phyloP scores from a whole-genome alignment of 2,113 vertebrate genomes.

The Anguilla japonica region DNA sequence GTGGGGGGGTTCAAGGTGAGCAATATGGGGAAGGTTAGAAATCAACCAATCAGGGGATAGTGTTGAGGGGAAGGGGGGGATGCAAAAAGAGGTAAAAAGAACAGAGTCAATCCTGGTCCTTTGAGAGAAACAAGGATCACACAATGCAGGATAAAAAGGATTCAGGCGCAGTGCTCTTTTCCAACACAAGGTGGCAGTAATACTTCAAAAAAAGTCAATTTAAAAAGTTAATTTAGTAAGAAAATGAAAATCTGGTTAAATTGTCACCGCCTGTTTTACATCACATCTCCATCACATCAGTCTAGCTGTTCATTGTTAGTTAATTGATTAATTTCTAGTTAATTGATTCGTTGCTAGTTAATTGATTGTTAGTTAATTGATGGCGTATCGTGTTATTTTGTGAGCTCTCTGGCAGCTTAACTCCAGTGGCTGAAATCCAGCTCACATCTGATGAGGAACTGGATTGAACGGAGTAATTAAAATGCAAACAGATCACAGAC shows the following conservation, averaged over 20 bases:
- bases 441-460: not conserved
- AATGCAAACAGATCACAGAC: not conserved
- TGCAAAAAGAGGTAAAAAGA: not conserved
- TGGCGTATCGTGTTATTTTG: not conserved
- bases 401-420: not conserved
- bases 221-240: not conserved
- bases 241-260: not conserved
- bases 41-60: not conserved
- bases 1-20: not conserved
- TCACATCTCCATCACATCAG: not conserved
- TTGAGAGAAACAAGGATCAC: not conserved
- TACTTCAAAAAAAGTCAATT: not conserved
- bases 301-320: not conserved
- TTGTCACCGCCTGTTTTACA: not conserved
- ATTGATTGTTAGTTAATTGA: not conserved
- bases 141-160: not conserved
- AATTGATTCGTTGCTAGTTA: no score
- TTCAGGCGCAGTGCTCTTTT: not conserved
- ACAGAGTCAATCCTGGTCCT: not conserved
- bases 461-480: not conserved
- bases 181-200: not conserved
- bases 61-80: not conserved
- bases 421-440: not conserved
- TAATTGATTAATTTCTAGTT: no score
- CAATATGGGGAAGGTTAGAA: not conserved